Conservation (phyloP, 2,113 vertebrate genomes). For the Ifrita kowaldi region DNA sequence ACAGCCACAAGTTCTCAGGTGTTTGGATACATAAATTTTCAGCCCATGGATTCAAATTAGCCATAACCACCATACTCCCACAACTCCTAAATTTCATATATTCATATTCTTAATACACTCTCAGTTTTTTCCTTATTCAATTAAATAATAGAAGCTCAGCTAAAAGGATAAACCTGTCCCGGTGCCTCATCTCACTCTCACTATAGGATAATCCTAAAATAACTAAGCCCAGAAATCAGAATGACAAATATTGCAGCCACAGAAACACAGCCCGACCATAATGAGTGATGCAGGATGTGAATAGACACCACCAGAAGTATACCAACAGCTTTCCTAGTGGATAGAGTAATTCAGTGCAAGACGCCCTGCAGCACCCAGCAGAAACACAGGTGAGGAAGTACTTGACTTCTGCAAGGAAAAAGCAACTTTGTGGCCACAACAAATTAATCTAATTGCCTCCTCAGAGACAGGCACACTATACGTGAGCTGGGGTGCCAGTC, state of each 20-base stretch:
- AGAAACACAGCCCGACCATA: not conserved
- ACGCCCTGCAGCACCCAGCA: fast-evolving
- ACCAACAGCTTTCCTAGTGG: not conserved
- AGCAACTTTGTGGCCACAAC: not conserved
- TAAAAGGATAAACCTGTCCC: not conserved
- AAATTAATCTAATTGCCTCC: not conserved
- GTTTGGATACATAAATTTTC: not conserved
- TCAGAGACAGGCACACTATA: not conserved
- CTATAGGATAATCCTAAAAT: not conserved
- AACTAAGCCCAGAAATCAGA: not conserved
- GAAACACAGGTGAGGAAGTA: not conserved
- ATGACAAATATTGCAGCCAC: not conserved
- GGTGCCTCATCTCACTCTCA: not conserved
- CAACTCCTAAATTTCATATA: not conserved
- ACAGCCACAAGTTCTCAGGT: not conserved
- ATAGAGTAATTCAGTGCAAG: not conserved
- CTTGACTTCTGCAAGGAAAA: not conserved
- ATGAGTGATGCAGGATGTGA: not conserved
- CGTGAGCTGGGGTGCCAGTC: fast-evolving
- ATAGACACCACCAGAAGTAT: not conserved
- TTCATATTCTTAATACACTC: not conserved
- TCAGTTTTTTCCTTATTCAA: not conserved
- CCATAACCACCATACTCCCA: not conserved
- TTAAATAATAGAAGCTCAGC: not conserved
- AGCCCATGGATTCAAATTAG: not conserved